A percentile compares a stretch with the other conserved stretches of the same genome.
Conservation (phyloP, 2,113 vertebrate genomes). For the Marcusenius ussheri region DNA sequence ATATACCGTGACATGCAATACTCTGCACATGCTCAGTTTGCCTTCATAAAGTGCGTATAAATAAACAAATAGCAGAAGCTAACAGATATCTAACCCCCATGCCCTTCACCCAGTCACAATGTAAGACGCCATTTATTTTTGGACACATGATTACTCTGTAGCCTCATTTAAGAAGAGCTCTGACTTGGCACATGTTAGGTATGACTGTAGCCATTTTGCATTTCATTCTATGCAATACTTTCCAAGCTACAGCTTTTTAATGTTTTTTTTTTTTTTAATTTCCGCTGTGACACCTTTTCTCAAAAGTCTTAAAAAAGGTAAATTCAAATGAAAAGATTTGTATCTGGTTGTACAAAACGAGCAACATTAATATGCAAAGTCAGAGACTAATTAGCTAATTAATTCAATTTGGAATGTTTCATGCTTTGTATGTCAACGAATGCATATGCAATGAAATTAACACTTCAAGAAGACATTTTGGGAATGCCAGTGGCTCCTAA, state of each 20-base stretch:
- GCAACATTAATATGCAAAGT: slow-evolving; percentile 44
- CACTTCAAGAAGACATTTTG: not conserved
- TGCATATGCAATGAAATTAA: slow-evolving; percentile 21
- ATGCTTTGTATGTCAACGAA: slow-evolving; percentile 31
- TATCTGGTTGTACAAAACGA: slow-evolving; percentile 37
- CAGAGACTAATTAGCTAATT: slow-evolving; percentile 46
- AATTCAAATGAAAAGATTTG: slow-evolving; percentile 35
- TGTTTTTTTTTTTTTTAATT: not conserved
- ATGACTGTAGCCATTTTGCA: not conserved
- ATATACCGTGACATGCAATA: not conserved
- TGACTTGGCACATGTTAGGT: not conserved
- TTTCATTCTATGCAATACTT: not conserved
- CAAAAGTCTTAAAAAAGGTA: slow-evolving; percentile 17
- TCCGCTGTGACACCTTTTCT: slow-evolving; percentile 21
- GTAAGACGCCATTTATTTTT: not conserved
- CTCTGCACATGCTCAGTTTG: not conserved
- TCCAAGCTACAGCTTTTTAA: not conserved
- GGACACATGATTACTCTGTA: not conserved
- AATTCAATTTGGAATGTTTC: slow-evolving; percentile 39
- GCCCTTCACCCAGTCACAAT: not conserved
- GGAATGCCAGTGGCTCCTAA: not conserved
- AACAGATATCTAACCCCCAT: not conserved
- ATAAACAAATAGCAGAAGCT: not conserved
- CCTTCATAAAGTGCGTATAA: not conserved
- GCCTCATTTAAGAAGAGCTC: not conserved